Base-by-base conservation (phyloP, 2,888 invertebrate species). In the Campopleginae sp. region DNA sequence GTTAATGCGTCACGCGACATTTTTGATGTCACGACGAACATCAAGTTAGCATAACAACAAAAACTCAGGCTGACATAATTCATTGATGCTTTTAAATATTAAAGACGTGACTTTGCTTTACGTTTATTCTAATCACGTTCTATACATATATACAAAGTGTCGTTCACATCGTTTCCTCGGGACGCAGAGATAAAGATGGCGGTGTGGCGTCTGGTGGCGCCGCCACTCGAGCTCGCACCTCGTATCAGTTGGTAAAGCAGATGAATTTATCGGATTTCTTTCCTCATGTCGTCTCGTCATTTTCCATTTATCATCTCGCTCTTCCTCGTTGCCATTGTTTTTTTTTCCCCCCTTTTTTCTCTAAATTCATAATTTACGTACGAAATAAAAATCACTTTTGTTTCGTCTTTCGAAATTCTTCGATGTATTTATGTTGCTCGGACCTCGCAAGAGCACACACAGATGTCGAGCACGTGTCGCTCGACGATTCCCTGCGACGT, bases 401-500 rank as follows among this genome's bases (percentile, higher is more conserved):
- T 42, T 33, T 51, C 23, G 14, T 17, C 38, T 23, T n/a, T 33
- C 38, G 14, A 33, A 63, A 58, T 33, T 42, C 38, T 48, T 10
- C 33, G 71, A 66, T 61, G 48, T 68, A 65, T 66, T 84, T 58
- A 38, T 46, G 58, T 51, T 54, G 44, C 46, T 10, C 14, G 46
- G 17, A 31, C 74, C 33, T 19, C 68, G 51, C n/a, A n/a, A 51
- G 51, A 70, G 38, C 58, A 58, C 58, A 46, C 77, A 84, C 90
- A 90, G 89, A 89, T 90, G 90, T 86, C 82, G 87, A 87, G 87
- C 90, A 90, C 89, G 88, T 90, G 90, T 87, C 86, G 82, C 51
- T 19, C 75, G 38, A 71, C 44, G 31, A 85, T 61, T 75, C 19
- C 5, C n/a, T n/a, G n/a, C 17, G 48, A 19, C 58, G n/a, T 23